A percentile compares a stretch with the other conserved stretches of the same genome.
These are phyloP conservation scores for Daphoenositta chrysoptera DNA, from an alignment of 2,113 vertebrate genomes.

Conservation along the genomic window DNA sequence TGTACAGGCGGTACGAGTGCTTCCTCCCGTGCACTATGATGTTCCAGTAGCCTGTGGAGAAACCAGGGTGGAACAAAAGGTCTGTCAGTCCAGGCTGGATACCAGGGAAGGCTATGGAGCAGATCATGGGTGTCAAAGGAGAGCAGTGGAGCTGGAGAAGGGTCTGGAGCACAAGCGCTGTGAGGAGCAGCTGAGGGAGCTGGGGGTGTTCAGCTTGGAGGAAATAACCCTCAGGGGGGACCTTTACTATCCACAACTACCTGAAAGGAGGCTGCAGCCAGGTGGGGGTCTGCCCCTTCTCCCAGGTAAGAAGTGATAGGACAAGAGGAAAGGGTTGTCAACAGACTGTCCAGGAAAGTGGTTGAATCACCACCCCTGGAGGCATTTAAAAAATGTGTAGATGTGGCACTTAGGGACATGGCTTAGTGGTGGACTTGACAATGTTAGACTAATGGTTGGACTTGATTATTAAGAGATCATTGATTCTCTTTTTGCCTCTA, in stretches of 20 bases:
- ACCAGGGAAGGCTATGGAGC: not conserved
- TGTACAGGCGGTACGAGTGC: slow-evolving; percentile 87
- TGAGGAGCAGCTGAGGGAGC: not conserved
- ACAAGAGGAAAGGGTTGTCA: not conserved
- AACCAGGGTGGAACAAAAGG: not conserved
- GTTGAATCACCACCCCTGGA: not conserved
- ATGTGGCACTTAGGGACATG: not conserved
- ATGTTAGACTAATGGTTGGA: not conserved
- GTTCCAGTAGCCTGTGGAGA: slow-evolving; percentile 86
- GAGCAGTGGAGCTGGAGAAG: not conserved
- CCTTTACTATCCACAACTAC: not conserved
- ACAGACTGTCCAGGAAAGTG: not conserved
- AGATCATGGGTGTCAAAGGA: not conserved
- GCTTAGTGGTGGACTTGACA: not conserved
- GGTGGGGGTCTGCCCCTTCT: not conserved
- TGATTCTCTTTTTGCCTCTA: not conserved
- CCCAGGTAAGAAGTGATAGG: fast-evolving
- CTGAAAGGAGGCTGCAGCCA: not conserved
- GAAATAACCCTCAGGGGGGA: not conserved
- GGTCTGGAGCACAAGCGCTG: not conserved
- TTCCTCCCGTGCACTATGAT: slow-evolving; percentile 87
- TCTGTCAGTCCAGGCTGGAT: fast-evolving
- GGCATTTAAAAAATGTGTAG: not conserved
- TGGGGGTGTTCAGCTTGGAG: not conserved
- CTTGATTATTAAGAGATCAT: not conserved